phyloP scores from a whole-genome alignment of 2,797 vertebrate species.

The Eulemur mongoz region DNA sequence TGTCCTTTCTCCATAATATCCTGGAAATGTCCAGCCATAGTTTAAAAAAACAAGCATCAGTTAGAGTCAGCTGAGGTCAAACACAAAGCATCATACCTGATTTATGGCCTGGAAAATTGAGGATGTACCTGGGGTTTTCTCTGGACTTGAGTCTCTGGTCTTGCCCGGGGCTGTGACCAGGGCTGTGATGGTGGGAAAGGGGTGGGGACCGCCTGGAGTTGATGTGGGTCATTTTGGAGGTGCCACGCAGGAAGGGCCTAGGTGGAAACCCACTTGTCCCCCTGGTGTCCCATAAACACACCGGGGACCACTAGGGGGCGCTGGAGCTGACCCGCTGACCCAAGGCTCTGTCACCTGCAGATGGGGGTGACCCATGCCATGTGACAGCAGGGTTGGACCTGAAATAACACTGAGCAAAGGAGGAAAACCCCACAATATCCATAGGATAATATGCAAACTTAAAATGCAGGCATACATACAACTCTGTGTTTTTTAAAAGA shows the following conservation, averaged over 20 bases:
- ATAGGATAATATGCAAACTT: background rate
- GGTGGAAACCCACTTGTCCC: background rate
- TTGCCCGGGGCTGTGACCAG: too few species aligned
- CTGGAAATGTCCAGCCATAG: background rate
- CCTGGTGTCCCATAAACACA: background rate
- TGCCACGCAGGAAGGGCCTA: background rate
- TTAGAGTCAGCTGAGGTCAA: background rate
- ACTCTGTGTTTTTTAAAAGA: background rate
- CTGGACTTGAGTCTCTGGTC: background rate
- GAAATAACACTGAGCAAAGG: background rate
- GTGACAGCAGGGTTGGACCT: background rate
- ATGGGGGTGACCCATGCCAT: fast-evolving
- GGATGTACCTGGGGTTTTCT: background rate
- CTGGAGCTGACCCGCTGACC: background rate
- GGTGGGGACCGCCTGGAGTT: fast-evolving
- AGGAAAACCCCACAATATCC: background rate
- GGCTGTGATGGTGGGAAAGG: background rate
- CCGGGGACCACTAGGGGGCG: background rate
- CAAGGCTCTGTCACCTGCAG: background rate
- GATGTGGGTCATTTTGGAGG: background rate
- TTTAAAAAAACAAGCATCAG: background rate
- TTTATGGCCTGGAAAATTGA: background rate
- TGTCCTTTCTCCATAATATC: background rate
- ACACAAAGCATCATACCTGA: background rate
- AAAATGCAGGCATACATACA: background rate